Percentiles rank a stretch among this genome's conserved stretches.
Evolutionary conservation across 2,888 invertebrate genomes (phyloP).

Genomic region (Antheraea assamensis): DNA sequence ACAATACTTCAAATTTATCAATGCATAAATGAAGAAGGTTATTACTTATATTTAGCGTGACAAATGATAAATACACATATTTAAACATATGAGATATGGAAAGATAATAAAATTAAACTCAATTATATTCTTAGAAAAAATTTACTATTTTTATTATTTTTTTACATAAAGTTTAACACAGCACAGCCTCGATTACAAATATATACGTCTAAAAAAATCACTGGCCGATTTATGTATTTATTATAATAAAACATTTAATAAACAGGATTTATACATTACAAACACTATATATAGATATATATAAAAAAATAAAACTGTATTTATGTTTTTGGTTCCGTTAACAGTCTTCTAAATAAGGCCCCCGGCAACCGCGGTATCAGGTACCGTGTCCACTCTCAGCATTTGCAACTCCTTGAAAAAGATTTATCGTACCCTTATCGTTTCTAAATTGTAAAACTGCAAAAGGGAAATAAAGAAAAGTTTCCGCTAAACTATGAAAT

Average conservation of each 20-base stretch:
- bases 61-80: neutral
- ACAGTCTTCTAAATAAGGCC: constrained; percentile 46
- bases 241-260: constrained; percentile 26
- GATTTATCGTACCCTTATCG: constrained; percentile 75
- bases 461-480: constrained; percentile 51
- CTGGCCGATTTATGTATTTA: constrained; percentile 21
- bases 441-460: constrained; percentile 77
- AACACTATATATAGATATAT: neutral
- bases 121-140: constrained; percentile 39
- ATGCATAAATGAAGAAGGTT: too few species aligned
- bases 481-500: constrained; percentile 9
- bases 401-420: constrained; percentile 66
- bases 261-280: constrained; percentile 20
- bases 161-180: constrained; percentile 44
- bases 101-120: constrained; percentile 39
- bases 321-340: constrained; percentile 30
- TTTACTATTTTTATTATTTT: constrained; percentile 52
- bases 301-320: neutral
- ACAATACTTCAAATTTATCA: neutral
- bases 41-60: too few species aligned
- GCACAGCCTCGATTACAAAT: constrained; percentile 53
- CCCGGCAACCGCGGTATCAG: constrained; percentile 17
- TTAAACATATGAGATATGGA: constrained; percentile 12
- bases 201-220: constrained; percentile 41
- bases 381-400: constrained; percentile 38